A percentile compares a stretch with the other conserved stretches of the same genome.
Conservation (phyloP, 2,113 vertebrate species). For the Hucho hucho region DNA sequence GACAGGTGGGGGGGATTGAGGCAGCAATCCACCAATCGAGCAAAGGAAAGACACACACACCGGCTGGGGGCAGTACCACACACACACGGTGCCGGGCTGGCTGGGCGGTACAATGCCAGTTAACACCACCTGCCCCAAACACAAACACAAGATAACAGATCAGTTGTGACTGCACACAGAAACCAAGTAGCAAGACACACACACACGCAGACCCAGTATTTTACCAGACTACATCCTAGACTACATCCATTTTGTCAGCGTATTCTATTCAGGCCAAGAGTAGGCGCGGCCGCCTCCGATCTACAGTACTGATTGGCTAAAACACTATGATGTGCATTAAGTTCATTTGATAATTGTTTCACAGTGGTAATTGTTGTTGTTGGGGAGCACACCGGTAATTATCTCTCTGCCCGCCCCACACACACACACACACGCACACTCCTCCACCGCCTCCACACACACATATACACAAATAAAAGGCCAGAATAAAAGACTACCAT, state of each 20-base stretch:
- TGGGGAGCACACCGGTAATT: conserved; percentile 48
- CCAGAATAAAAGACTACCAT: not conserved
- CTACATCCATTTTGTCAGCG: conserved; percentile 45
- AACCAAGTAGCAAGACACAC: conserved; percentile 33
- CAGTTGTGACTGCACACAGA: conserved; percentile 42
- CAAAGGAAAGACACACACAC: conserved; percentile 36
- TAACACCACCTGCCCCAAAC: conserved; percentile 63
- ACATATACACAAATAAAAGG: not conserved
- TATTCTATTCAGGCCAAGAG: conserved; percentile 37
- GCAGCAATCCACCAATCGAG: not conserved
- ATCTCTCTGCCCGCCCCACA: not conserved
- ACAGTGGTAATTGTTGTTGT: conserved; percentile 32
- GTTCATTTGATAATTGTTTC: conserved; percentile 50
- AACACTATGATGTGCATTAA: conserved; percentile 33
- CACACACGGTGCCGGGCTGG: conserved; percentile 57
- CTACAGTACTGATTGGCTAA: not conserved
- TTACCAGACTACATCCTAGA: conserved; percentile 21
- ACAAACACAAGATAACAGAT: conserved; percentile 54
- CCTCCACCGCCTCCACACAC: not conserved
- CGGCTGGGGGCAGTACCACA: conserved; percentile 57
- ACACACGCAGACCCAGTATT: not conserved
- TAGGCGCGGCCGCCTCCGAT: conserved; percentile 28
- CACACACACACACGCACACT: not conserved
- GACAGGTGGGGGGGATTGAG: conserved; percentile 69
- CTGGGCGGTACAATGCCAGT: conserved; percentile 49